Base-by-base conservation (phyloP, 2,113 vertebrate genomes). In the Strix aluco region DNA sequence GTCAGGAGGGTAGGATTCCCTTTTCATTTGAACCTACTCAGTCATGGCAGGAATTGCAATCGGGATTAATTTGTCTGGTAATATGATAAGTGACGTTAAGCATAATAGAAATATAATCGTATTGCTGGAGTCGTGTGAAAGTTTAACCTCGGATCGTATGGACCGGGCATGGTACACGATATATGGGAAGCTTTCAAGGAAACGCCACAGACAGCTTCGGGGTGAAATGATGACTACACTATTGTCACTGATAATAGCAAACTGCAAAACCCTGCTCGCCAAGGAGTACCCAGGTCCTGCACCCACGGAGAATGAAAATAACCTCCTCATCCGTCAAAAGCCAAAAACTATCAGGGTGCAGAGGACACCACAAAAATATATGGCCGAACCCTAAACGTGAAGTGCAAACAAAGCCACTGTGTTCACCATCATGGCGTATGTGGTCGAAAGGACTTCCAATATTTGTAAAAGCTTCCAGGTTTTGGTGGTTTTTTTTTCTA, bases 381-480 rank as follows among this genome's bases (percentile, higher is more conserved):
- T 8, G 16, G 38, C 69, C 27, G 38, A 94, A 67, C 47, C 49
- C 66, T 65, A 88, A 87, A 70, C 8, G 19, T 55, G 77, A 87
- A 86, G n/a, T 27, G 49, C 65, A 95, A 94, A 96, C 89, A 96
- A 96, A 95, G 96, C 90, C 88, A 82, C 77, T 59, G 51, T 38
- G 80, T 27, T 92, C 79, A 91, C 81, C 83, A 85, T 89, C 78
- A 94, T 94, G 91, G 96, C 87, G 90, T 58, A 80, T 47, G 72
- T 75, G 52, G 36, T 46, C 19, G 63, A 95, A 86, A 95, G 47
- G 83, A 83, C 29, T 89, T 81, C 27, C 52, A 93, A 42, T 69
- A 55, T 81, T 74, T 88, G 42, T n/a, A 40, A 93, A 73, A 82
- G 47, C 73, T 66, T 65, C n/a, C 72, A 70, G n/a, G 18, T 6